Evolutionary conservation across 2,888 invertebrate species (phyloP).

Genomic region (Drosophila mayaguana): DNA sequence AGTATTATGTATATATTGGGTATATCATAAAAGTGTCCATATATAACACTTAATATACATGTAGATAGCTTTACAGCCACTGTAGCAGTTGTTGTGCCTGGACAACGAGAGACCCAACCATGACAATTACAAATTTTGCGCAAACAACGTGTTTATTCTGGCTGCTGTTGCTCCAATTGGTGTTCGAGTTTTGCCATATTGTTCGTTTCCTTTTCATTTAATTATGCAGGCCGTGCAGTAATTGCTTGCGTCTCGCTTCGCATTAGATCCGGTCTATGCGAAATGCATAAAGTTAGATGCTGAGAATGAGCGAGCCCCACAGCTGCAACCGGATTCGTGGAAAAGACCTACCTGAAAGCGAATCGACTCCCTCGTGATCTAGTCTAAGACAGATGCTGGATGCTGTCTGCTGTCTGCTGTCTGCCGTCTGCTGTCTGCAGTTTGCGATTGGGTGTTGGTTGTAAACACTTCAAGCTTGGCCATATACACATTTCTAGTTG

Average conservation of each 20-base stretch:
- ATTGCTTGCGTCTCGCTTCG: slow-evolving; percentile 32
- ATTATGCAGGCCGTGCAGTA: slow-evolving; percentile 55
- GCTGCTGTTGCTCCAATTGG: slow-evolving; percentile 27
- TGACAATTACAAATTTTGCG: slow-evolving; percentile 71
- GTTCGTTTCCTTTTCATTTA: slow-evolving; percentile 69
- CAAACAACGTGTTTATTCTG: slow-evolving; percentile 37
- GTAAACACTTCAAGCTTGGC: slow-evolving; percentile 32
- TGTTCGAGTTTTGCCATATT: slow-evolving; percentile 58
- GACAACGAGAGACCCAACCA: slow-evolving; percentile 13
- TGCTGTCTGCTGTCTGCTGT: background rate
- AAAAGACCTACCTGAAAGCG: slow-evolving; percentile 53
- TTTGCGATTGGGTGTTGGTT: background rate
- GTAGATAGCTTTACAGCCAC: slow-evolving; percentile 26
- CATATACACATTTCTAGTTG: slow-evolving; percentile 51
- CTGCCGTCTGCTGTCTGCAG: background rate
- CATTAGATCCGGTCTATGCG: slow-evolving; percentile 60
- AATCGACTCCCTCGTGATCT: slow-evolving; percentile 35
- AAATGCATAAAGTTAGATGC: slow-evolving; percentile 23
- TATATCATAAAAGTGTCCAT: background rate
- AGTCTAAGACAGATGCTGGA: too few species aligned
- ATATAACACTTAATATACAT: background rate
- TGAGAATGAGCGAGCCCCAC: slow-evolving; percentile 30
- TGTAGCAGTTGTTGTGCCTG: slow-evolving; percentile 14
- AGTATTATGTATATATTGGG: background rate
- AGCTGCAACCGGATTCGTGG: slow-evolving; percentile 59